Base-by-base conservation (phyloP, 2,888 invertebrate genomes). In the Isotomurus palustris region DNA sequence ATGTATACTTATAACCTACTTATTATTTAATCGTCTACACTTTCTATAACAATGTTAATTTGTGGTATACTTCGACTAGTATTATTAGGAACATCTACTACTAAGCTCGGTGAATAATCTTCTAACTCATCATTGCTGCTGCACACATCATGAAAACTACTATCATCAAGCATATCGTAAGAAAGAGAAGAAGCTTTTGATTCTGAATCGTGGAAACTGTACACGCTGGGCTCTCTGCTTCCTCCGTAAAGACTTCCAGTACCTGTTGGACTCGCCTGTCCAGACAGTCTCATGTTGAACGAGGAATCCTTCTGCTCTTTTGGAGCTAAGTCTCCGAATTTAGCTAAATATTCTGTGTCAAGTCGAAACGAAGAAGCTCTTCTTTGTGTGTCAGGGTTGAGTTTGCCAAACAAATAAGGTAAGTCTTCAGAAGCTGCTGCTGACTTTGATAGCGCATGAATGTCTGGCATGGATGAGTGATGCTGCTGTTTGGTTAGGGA, bases 341-440 rank as follows among this genome's bases (percentile, higher is more conserved):
- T 50, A 3, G 56, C 56, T 28, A 56, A 51, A 28, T 56, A 56
- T 17, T 51, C 45, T 17, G 45, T 51, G 24, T 56, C 56, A 12
- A 56, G 12, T 21, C 38, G 32, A 22, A 44, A 56, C 1, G 51
- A 50, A n/a, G 50, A 35, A 3, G 56, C 51, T 45, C 45, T 21
- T 21, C 38, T 35, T 35, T 32, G 36, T 10, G 50, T 51, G 1
- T 24, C 38, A 2, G 22, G 25, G 14, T 45, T 51, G 24, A 56
- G 22, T 25, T 50, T 56, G 3, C 44, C 50, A 45, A 51, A 56
- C n/a, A 56, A 17, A 27, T 56, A 56, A 14, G 50, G 44, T 22
- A 24, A 25, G 27, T 45, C 45, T n/a, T n/a, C n/a, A n/a, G n/a
- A n/a, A n/a, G n/a, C n/a, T 2, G 45, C 36, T 14, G 14, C 24